Conservation (phyloP, 35 echinoderm and acorn worm genomes). For the Ptychodera flava region DNA sequence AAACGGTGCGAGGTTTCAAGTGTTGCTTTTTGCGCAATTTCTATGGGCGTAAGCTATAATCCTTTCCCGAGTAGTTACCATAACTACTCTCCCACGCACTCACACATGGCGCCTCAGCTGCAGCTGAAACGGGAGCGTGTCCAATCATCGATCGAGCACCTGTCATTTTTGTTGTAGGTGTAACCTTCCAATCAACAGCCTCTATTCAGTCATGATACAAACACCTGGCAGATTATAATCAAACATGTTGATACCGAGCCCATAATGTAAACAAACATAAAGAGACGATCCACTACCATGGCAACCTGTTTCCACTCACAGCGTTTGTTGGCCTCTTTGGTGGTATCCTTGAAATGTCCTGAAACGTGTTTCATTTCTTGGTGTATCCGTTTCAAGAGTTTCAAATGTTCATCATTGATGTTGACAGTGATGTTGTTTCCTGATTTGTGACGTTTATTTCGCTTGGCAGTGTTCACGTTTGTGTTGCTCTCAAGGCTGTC, state of each 20-base stretch:
- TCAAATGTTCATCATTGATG: slow-evolving; percentile 33
- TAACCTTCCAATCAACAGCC: too few species aligned
- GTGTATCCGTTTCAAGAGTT: slow-evolving; percentile 26
- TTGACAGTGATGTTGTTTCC: not conserved
- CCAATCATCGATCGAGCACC: too few species aligned
- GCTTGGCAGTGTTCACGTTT: not conserved
- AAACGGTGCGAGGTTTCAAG: too few species aligned
- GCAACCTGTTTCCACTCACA: slow-evolving; percentile 97
- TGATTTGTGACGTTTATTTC: not conserved
- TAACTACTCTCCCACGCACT: too few species aligned
- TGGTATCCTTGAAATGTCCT: slow-evolving; percentile 26
- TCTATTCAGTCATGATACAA: too few species aligned
- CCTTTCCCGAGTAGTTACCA: too few species aligned
- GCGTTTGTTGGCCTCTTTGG: slow-evolving; percentile 47
- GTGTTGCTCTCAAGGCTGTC: not conserved
- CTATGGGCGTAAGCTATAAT: too few species aligned
- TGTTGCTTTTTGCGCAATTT: too few species aligned
- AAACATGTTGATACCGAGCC: slow-evolving; percentile 82
- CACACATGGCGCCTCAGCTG: too few species aligned
- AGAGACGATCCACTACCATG: slow-evolving; percentile 81
- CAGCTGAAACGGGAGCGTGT: too few species aligned
- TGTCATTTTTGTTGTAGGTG: too few species aligned
- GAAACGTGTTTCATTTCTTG: slow-evolving; percentile 44
- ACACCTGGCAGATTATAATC: slow-evolving; percentile 1
- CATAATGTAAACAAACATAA: slow-evolving; percentile 84